These are phyloP conservation scores for Bergia puertoricense DNA, from an alignment of 92 coral and sea anemone genomes.

Conservation along the genomic window DNA sequence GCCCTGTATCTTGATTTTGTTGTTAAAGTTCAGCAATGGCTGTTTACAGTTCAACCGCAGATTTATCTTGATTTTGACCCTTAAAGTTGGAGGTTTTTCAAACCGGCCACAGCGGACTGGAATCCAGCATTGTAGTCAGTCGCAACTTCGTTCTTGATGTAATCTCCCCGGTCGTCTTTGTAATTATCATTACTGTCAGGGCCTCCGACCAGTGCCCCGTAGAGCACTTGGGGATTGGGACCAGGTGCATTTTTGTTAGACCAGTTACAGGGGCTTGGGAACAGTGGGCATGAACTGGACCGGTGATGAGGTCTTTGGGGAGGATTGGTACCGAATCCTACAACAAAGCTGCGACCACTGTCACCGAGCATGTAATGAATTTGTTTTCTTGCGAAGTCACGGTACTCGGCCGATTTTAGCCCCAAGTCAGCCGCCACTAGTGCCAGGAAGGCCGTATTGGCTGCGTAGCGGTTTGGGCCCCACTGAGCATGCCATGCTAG, in stretches of 20 bases:
- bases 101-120: constrained; percentile 88
- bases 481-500: constrained; percentile 87
- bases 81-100: constrained; percentile 45
- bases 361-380: constrained; percentile 84
- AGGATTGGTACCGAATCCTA: constrained; percentile 81
- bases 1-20: background rate
- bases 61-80: background rate
- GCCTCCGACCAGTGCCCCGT: constrained; percentile 88
- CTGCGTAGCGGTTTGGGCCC: constrained; percentile 92
- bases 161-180: constrained; percentile 71
- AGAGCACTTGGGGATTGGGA: constrained; percentile 78
- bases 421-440: constrained; percentile 85
- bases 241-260: constrained; percentile 44
- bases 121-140: constrained; percentile 93
- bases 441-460: constrained; percentile 89
- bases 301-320: constrained; percentile 83
- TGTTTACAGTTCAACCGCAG: background rate
- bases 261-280: constrained; percentile 68
- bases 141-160: constrained; percentile 75
- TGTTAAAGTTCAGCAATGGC: no score
- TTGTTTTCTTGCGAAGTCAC: constrained; percentile 73
- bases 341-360: constrained; percentile 83
- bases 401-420: constrained; percentile 56
- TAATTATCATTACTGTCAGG: constrained; percentile 71
- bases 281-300: constrained; percentile 76